Percentiles rank a stretch among this genome's conserved stretches.
Conservation (phyloP, 1,140 invertebrate species). For the Drosophila quadrilineata region DNA sequence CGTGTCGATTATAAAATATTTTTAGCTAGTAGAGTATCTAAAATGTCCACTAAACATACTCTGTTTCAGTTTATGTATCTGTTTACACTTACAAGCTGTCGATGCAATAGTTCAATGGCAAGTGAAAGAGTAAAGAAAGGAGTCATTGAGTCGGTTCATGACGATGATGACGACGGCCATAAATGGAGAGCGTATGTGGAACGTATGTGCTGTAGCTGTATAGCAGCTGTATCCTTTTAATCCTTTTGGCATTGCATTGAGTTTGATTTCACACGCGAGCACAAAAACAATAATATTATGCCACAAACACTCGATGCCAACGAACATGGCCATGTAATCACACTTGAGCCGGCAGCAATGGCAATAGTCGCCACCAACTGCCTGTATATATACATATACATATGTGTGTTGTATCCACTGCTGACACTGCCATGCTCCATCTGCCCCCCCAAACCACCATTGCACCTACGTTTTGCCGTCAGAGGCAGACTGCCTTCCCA, state of each 20-base stretch:
- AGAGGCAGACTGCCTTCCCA: constrained; percentile 38
- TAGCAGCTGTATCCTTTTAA: constrained; percentile 67
- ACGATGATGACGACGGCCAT: no score
- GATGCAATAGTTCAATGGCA: no score
- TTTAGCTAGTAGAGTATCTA: constrained; percentile 15
- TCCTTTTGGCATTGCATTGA: constrained; percentile 74
- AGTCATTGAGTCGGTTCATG: no score
- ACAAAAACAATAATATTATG: constrained; percentile 79
- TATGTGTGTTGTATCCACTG: background rate
- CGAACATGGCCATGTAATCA: constrained; percentile 78
- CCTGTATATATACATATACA: no score
- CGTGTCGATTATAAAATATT: no score
- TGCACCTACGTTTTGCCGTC: constrained; percentile 22
- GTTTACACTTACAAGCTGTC: constrained; percentile 71
- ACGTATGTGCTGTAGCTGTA: no score
- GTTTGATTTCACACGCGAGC: constrained; percentile 78
- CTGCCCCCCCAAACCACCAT: background rate
- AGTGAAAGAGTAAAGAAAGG: no score
- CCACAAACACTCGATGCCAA: constrained; percentile 73
- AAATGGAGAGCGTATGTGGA: constrained; percentile 30
- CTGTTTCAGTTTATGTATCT: constrained; percentile 50
- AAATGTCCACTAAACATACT: background rate
- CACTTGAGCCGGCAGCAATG: constrained; percentile 62
- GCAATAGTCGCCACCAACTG: constrained; percentile 11
- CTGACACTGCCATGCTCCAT: background rate